Evolutionary conservation across 2,888 invertebrate species (phyloP).

Genomic region (Sphaeridia pumilis): DNA sequence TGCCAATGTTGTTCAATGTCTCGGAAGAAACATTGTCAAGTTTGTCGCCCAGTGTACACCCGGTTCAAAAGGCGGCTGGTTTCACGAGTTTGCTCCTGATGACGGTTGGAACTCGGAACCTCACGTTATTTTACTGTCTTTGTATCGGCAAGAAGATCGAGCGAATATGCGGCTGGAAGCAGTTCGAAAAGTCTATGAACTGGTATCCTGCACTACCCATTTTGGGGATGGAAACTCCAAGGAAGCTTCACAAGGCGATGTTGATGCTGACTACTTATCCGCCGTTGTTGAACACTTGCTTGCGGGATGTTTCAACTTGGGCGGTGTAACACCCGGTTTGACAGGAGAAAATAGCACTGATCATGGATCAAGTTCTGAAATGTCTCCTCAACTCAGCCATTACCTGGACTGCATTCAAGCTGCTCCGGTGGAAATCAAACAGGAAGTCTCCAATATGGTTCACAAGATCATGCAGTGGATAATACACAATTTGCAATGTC

Average conservation of each 20-base stretch:
- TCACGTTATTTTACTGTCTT: slow-evolving; percentile 18
- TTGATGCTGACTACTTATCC: slow-evolving; percentile 23
- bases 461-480: slow-evolving; percentile 39
- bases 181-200: slow-evolving; percentile 22
- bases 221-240: slow-evolving; percentile 7
- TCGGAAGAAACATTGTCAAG: slow-evolving; percentile 23
- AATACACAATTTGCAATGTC: slow-evolving; percentile 24
- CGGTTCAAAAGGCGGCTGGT: slow-evolving; percentile 22
- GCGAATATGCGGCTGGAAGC: slow-evolving; percentile 32
- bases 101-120: slow-evolving; percentile 32
- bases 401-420: slow-evolving; percentile 49
- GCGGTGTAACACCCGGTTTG: slow-evolving; percentile 8
- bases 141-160: slow-evolving; percentile 29
- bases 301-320: slow-evolving; percentile 47
- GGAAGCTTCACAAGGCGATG: neutral
- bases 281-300: slow-evolving; percentile 45
- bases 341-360: neutral
- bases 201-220: slow-evolving; percentile 17
- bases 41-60: slow-evolving; percentile 25
- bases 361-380: slow-evolving; percentile 9
- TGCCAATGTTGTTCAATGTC: slow-evolving; percentile 16
- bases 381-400: slow-evolving; percentile 40
- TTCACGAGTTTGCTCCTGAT: slow-evolving; percentile 12
- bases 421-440: slow-evolving; percentile 44
- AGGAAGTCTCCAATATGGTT: slow-evolving; percentile 45